phyloP scores from a whole-genome alignment of 2,797 vertebrate genomes.

The Rhincodon typus region DNA sequence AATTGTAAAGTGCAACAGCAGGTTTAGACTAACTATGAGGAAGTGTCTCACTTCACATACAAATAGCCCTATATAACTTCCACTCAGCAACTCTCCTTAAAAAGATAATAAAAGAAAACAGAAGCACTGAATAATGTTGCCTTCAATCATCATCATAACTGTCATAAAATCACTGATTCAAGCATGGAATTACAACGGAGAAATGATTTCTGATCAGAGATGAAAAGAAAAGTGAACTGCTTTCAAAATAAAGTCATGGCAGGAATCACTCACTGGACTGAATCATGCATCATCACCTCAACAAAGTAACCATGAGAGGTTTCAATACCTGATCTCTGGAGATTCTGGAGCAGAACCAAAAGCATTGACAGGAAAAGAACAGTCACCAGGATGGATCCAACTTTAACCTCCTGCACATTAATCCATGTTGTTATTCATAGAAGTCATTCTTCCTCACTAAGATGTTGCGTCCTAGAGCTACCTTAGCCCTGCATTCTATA shows the following conservation, averaged over 20 bases:
- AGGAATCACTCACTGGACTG: background rate
- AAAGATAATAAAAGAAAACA: background rate
- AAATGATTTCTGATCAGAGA: constrained; percentile 1
- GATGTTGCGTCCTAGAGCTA: background rate
- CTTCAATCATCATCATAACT: background rate
- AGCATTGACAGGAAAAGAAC: background rate
- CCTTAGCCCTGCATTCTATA: background rate
- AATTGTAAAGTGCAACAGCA: constrained; percentile 15
- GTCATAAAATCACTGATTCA: background rate
- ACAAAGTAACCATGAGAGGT: background rate
- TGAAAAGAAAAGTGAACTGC: background rate
- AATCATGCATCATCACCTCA: background rate
- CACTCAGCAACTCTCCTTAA: background rate
- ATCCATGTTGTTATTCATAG: background rate
- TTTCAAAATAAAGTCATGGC: background rate
- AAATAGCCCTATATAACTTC: background rate
- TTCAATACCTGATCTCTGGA: background rate
- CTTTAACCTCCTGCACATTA: background rate
- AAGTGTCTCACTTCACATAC: background rate
- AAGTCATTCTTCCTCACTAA: background rate
- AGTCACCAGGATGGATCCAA: background rate
- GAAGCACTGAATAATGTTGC: background rate
- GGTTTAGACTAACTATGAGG: background rate
- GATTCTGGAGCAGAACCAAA: background rate
- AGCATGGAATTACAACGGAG: background rate